A percentile compares a stretch with the other conserved stretches of the same genome.
These are phyloP conservation scores for Macrocentrus cingulum DNA, from an alignment of 1,140 invertebrate genomes.

Conservation along the genomic window DNA sequence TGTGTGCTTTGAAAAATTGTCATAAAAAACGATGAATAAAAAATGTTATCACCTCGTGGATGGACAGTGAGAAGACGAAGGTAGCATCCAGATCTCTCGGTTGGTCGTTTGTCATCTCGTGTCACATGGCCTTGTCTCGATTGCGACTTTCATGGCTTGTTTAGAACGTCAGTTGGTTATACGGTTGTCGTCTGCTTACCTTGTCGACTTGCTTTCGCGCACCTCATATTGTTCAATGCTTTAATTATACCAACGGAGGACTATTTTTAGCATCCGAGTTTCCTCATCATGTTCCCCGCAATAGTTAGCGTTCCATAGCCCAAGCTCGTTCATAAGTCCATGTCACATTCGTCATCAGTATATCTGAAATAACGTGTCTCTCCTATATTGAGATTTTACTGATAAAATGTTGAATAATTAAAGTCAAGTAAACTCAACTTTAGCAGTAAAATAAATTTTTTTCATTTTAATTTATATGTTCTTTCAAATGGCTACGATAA, in stretches of 20 bases:
- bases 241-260: constrained; percentile 35
- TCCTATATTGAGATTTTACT: too few relatives aligned
- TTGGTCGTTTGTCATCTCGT: background rate
- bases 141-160: constrained; percentile 12
- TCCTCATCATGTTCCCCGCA: constrained; percentile 26
- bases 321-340: constrained; percentile 4
- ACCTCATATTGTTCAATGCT: constrained; percentile 39
- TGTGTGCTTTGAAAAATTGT: too few relatives aligned
- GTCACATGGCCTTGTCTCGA: background rate
- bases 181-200: constrained; percentile 7
- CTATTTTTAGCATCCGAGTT: constrained; percentile 33
- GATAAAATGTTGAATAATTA: too few relatives aligned
- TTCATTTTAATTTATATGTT: too few relatives aligned
- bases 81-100: too few relatives aligned
- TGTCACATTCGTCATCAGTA: constrained; percentile 1
- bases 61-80: too few relatives aligned
- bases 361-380: too few relatives aligned
- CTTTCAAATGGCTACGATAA: too few relatives aligned
- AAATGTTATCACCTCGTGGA: too few relatives aligned
- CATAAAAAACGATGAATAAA: too few relatives aligned
- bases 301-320: constrained; percentile 18
- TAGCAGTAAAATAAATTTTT: too few relatives aligned
- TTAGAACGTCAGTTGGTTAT: constrained; percentile 9
- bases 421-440: too few relatives aligned
- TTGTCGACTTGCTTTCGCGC: constrained; percentile 36